phyloP scores from a whole-genome alignment of 2,797 vertebrate genomes.

The Myotis planiceps region DNA sequence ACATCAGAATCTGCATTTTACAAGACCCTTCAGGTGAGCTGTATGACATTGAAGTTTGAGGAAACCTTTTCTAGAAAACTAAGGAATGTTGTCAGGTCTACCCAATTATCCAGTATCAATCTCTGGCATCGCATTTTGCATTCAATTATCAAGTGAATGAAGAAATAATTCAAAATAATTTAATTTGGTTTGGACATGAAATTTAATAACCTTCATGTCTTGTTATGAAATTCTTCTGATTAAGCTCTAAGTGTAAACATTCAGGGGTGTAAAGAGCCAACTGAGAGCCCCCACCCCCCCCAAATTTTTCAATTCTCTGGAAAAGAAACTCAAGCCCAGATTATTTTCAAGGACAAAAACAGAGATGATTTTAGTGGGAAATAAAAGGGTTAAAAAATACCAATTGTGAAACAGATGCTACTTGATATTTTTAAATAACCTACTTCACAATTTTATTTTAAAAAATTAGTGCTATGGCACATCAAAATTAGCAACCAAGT shows the following conservation, averaged over 20 bases:
- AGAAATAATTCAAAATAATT: conserved; percentile 32
- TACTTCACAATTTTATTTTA: background rate
- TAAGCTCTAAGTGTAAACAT: background rate
- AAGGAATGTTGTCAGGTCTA: background rate
- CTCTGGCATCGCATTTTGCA: background rate
- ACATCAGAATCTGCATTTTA: background rate
- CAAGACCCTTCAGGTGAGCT: background rate
- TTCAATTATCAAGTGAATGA: background rate
- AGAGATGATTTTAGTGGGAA: background rate
- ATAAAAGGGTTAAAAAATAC: conserved; percentile 49
- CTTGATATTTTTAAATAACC: background rate
- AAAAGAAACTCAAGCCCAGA: background rate
- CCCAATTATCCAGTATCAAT: background rate
- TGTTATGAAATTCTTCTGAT: conserved; percentile 41
- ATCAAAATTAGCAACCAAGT: background rate
- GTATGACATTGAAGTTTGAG: background rate
- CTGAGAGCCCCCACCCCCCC: background rate
- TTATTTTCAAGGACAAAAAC: background rate
- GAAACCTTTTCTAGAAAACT: background rate
- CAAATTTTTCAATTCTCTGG: background rate
- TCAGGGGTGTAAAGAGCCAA: background rate
- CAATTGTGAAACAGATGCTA: background rate
- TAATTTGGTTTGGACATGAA: conserved; percentile 13
- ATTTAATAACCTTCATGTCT: background rate
- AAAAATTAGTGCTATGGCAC: background rate